Evolutionary conservation across 2,113 vertebrate genomes (phyloP), one percentile per base, ranked within the genome.

Genomic region (Scopus umbretta): DNA sequence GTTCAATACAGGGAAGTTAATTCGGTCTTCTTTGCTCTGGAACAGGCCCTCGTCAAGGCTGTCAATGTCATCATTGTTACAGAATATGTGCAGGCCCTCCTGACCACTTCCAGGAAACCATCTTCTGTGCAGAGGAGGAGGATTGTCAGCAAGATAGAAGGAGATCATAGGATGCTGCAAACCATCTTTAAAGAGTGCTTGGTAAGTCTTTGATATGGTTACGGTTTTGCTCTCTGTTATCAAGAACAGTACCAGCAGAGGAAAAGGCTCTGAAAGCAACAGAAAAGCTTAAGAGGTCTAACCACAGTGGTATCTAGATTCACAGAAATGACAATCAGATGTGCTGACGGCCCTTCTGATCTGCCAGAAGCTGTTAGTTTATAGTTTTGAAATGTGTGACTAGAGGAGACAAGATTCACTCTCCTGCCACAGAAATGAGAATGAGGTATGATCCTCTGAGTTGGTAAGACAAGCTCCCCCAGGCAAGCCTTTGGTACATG

Each of bases 121-220:
- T 94, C 63, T 56, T 94, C 72, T 79, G 53, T 26, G 80, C 72
- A 92, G 79, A 88, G 87, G 58, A 93, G 82, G 70, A 92, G 27
- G 61, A 94, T 96, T 86, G 62, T 81, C 91, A 88, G 52, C 84
- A 97, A 73, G 88, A 94, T 94, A 80, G 82, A 94, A 92, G 96
- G 89, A 86, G 94, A 97, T 76, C 81, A 97, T 43, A 88, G 50
- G 38, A 96, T 81, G 49, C 76, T 97, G 63, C 85, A 90, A 84
- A 45, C 68, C 3, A 3, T 91, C 47, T 89, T 97, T 93, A 61
- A 76, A 80, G 83, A 96, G 36, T 96, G 96, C 82, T 95, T 96
- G 78, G 97, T 97, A 97, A 97, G 97, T 96, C 71, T 94, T 89
- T 94, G 73, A 86, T 95, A 91, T 38, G 58, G 91, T 91, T 94